Base-by-base conservation (phyloP, 2,888 invertebrate species). In the Conchocele bisecta region DNA sequence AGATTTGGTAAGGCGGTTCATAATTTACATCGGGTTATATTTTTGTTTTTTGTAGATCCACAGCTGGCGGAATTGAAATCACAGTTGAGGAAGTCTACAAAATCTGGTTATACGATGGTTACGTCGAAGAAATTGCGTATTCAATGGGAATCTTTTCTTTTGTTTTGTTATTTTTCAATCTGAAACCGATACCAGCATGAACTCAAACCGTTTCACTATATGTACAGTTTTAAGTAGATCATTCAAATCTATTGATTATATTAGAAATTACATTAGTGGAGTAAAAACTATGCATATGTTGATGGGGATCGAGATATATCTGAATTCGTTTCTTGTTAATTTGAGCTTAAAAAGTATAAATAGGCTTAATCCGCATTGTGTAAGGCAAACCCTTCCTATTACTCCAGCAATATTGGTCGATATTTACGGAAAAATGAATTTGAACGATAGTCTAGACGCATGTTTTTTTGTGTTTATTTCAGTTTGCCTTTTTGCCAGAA, bases 241-340 rank as follows among this genome's bases (percentile, higher is more conserved):
- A 24, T 41, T 26, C 7, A 56, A 51, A 29, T 41, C 41, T 13
- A 26, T 37, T 37, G 37, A 51, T 4, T 26, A 28, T 13, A 61
- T 51, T 31, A 50, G 29, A 33, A 63, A 63, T 44, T 63, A 63
- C 35, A 63, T 63, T 11, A 53, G 53, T 54, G 56, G 39, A 2
- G 15, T 56, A 9, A 56, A 56, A 24, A 41, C 56, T 9, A 26
- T 56, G 37, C 56, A 56, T 13, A 41, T 41, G 56, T 26, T 31
- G 22, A 26, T 26, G n/a, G 24, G 5, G 41, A 26, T 22, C 17
- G 29, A 29, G 20, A 58, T 11, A 41, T n/a, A n/a, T n/a, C n/a
- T 58, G 20, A 29, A 26, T 26, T 31, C 28, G 29, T 44, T 44
- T 44, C 31, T 20, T 5, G 13, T 58, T 9, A 26, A 26, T 13